Evolutionary conservation across 2,797 vertebrate species (phyloP).

Genomic region (Pangasius djambal): DNA sequence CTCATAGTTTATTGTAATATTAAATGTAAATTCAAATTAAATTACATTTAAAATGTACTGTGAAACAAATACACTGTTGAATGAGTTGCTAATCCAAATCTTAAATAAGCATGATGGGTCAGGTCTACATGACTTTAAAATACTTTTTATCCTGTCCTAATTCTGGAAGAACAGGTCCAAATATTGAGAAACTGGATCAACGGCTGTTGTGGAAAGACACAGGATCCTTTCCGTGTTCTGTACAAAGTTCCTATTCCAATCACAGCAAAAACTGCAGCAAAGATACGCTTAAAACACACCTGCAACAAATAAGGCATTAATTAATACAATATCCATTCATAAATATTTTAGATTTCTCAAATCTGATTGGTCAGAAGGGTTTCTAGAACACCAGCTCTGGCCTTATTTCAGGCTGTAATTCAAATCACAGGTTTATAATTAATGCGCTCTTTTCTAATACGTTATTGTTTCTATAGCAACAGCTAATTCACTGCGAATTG

Average conservation of each 20-base stretch:
- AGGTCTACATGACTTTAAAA: background rate
- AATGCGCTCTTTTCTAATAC: background rate
- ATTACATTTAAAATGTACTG: background rate
- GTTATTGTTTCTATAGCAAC: background rate
- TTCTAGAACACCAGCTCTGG: background rate
- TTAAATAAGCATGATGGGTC: background rate
- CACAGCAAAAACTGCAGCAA: too few species aligned
- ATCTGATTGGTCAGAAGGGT: background rate
- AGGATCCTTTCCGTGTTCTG: background rate
- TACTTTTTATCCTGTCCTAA: background rate
- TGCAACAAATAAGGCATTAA: background rate
- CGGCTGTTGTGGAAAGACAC: accelerated
- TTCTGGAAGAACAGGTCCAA: background rate
- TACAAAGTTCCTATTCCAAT: background rate
- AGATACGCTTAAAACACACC: background rate
- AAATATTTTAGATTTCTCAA: background rate
- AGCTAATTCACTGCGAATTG: background rate
- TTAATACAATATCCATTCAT: constrained; percentile 2
- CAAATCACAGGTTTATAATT: background rate
- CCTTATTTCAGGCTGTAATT: background rate
- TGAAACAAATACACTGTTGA: background rate
- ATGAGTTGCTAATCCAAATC: background rate
- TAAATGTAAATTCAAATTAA: background rate
- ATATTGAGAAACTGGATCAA: background rate
- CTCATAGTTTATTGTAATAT: background rate